Evolutionary conservation across 2,113 vertebrate species (phyloP).

Genomic region (Spermophilus dauricus): DNA sequence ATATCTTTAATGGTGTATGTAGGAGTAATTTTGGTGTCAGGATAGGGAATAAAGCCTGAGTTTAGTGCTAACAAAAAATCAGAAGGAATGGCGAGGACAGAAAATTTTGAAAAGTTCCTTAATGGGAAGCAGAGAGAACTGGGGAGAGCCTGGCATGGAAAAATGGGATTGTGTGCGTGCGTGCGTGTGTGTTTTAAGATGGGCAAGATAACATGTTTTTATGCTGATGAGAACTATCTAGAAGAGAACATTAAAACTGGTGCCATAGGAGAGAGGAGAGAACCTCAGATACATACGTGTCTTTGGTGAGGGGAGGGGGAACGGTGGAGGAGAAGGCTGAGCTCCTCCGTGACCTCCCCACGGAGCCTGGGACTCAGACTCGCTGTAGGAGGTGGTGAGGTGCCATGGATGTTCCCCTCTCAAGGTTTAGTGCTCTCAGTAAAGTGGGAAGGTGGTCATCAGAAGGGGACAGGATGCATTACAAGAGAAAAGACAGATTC

Average conservation of each 20-base stretch:
- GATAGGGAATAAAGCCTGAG: neutral
- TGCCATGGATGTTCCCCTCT: neutral
- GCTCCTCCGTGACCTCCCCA: rapidly evolving
- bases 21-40: neutral
- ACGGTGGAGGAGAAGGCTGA: neutral
- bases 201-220: neutral
- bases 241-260: neutral
- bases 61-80: neutral
- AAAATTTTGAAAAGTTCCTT: neutral
- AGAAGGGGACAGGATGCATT: neutral
- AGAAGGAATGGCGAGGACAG: neutral
- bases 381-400: neutral
- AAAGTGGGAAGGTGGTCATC: neutral
- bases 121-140: neutral
- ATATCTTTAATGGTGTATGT: neutral
- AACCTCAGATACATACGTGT: neutral
- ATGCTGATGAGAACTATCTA: neutral
- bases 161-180: neutral
- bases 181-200: neutral
- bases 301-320: neutral
- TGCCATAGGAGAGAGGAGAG: neutral
- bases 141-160: neutral
- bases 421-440: neutral
- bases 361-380: neutral
- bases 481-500: neutral